Percentiles rank a stretch among this genome's conserved stretches.
These are phyloP conservation scores for Altica lythri DNA, from an alignment of 2,888 invertebrate species.

Conservation along the genomic window DNA sequence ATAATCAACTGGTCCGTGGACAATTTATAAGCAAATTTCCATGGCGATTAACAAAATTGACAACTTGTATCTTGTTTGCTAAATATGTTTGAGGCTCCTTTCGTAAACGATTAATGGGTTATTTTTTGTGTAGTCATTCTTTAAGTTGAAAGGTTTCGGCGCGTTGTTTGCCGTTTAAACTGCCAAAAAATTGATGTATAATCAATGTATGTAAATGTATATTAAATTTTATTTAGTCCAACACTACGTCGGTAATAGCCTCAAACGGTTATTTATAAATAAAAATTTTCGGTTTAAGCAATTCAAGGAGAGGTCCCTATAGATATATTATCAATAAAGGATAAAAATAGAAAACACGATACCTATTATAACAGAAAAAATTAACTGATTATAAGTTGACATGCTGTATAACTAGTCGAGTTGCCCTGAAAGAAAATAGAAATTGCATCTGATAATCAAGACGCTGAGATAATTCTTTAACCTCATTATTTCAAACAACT, in stretches of 20 bases:
- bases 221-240: conserved; percentile 6
- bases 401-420: too few relatives aligned
- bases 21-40: conserved; percentile 34
- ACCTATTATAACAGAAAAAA: too few relatives aligned
- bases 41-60: conserved; percentile 34
- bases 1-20: conserved; percentile 29
- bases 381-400: too few relatives aligned
- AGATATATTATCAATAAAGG: too few relatives aligned
- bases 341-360: too few relatives aligned
- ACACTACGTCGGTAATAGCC: neutral
- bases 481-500: neutral
- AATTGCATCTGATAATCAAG: neutral
- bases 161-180: conserved; percentile 10
- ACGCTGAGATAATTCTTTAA: neutral
- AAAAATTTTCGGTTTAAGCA: too few relatives aligned
- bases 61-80: conserved; percentile 31
- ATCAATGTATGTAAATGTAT: conserved; percentile 11
- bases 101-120: conserved; percentile 23
- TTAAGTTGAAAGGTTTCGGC: conserved; percentile 9
- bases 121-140: conserved; percentile 16
- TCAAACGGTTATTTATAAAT: conserved; percentile 4
- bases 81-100: conserved; percentile 31
- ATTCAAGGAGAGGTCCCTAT: too few relatives aligned
- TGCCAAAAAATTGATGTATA: conserved; percentile 18
- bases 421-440: too few relatives aligned